Evolutionary conservation across 2,888 invertebrate genomes (phyloP).

Genomic region (Altica lythri): DNA sequence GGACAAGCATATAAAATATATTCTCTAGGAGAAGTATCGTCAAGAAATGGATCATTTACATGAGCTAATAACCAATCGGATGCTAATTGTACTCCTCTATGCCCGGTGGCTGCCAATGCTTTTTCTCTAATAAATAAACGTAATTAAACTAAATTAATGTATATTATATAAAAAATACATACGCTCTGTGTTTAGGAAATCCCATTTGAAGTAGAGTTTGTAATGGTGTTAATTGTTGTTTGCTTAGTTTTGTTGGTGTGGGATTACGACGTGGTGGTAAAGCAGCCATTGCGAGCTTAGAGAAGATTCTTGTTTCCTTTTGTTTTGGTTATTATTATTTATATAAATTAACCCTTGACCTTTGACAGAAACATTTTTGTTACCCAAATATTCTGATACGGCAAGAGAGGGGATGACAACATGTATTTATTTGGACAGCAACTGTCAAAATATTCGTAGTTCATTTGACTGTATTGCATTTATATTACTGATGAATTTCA

Average conservation of each 20-base stretch:
- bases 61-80: slow-evolving; percentile 91
- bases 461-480: too few species aligned
- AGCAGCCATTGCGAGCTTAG: slow-evolving; percentile 64
- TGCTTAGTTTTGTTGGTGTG: slow-evolving; percentile 72
- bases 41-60: slow-evolving; percentile 81
- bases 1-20: slow-evolving; percentile 89
- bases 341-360: slow-evolving; percentile 19
- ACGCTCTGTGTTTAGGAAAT: slow-evolving; percentile 87
- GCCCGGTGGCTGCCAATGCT: slow-evolving; percentile 87
- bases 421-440: too few species aligned
- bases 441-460: too few species aligned
- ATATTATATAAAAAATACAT: slow-evolving; percentile 57
- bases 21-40: slow-evolving; percentile 77
- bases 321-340: slow-evolving; percentile 10
- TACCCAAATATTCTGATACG: too few species aligned
- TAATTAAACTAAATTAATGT: neutral
- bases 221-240: slow-evolving; percentile 75
- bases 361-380: slow-evolving; percentile 1
- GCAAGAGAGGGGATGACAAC: too few species aligned
- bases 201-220: slow-evolving; percentile 88
- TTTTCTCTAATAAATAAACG: slow-evolving; percentile 67
- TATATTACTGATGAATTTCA: too few species aligned
- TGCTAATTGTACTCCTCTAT: slow-evolving; percentile 84
- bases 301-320: neutral
- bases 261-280: slow-evolving; percentile 79